Base-by-base conservation (phyloP, 1,140 invertebrate genomes). In the Orchesella cincta region DNA sequence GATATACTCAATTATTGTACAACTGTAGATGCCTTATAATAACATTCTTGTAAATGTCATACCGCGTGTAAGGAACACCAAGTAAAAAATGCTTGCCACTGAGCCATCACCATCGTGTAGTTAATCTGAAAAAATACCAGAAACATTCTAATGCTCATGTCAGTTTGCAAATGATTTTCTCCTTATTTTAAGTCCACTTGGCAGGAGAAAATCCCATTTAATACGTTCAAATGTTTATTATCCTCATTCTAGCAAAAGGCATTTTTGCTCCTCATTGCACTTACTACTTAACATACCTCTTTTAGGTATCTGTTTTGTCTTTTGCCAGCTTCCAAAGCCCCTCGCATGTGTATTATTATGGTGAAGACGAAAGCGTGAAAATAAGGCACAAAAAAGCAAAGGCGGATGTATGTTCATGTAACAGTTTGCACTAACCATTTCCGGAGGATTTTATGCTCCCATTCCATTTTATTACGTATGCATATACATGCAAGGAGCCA, bases 401-500 rank as follows among this genome's bases (percentile, higher is more conserved):
- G 8, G 23, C 14, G 8, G 5, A 26, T 26, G 23, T 57, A 57
- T 14, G 14, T 5, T 14, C 14, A n/a, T 57, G 52, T 57, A 57
- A 57, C 52, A 57, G 52, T 57, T 57, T 57, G 52, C 52, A 12
- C 8, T 57, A 57, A 57, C 52, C 8, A 57, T 57, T 57, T 57
- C 52, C 52, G 52, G 52, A n/a, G 52, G 23, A 57, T 14, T 57
- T 57, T 57, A 57, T 57, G 52, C 23, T n/a, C 8, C 23, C 12
- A 57, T 57, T 57, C 8, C 52, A n/a, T 57, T 57, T 57, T 57
- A 57, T 26, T 57, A n/a, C 23, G 5, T 14, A n/a, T n/a, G 52
- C 23, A 46, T 8, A 20, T 46, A 46, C 20, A 46, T 20, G 39
- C 8, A 12, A 46, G 39, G 20, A 20, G n/a, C n/a, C n/a, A n/a